These are phyloP conservation scores for Apostichopus californicus DNA, from an alignment of 35 echinoderm and acorn worm species.

Conservation along the genomic window DNA sequence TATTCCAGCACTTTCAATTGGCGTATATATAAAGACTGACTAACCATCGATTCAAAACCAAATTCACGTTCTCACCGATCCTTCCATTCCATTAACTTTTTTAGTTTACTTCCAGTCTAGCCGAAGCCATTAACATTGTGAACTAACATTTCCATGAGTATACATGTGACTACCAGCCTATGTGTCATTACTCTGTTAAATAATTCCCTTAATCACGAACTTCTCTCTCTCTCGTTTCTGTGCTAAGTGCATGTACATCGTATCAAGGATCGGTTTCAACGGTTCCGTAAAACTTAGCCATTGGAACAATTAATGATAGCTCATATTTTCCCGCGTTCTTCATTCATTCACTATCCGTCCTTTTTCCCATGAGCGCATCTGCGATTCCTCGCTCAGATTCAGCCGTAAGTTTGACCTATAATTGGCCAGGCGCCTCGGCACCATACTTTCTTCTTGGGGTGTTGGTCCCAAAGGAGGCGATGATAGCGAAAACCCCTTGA, in stretches of 20 bases:
- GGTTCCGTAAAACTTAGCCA: constrained; percentile 33
- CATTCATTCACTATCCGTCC: constrained; percentile 37
- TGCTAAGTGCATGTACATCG: constrained; percentile 12
- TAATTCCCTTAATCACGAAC: not conserved
- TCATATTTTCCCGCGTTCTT: constrained; percentile 31
- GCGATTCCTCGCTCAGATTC: constrained; percentile 28
- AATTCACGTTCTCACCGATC: no score
- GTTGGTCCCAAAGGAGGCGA: constrained; percentile 17
- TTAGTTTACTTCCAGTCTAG: not conserved
- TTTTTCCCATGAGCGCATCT: constrained; percentile 47
- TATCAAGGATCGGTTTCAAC: constrained; percentile 6
- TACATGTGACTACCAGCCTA: no score
- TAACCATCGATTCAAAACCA: no score
- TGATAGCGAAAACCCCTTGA: constrained; percentile 31
- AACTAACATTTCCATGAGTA: no score
- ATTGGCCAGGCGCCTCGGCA: constrained; percentile 51
- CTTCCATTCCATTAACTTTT: not conserved
- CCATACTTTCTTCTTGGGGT: constrained; percentile 23
- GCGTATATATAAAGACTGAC: no score
- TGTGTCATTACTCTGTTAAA: no score
- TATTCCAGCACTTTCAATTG: no score
- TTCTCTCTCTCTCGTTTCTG: not conserved
- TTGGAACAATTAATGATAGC: constrained; percentile 52
- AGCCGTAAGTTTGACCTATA: constrained; percentile 46
- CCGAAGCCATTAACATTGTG: no score